Evolutionary conservation across 2,888 invertebrate species (phyloP).

Genomic region (Diaperis boleti): DNA sequence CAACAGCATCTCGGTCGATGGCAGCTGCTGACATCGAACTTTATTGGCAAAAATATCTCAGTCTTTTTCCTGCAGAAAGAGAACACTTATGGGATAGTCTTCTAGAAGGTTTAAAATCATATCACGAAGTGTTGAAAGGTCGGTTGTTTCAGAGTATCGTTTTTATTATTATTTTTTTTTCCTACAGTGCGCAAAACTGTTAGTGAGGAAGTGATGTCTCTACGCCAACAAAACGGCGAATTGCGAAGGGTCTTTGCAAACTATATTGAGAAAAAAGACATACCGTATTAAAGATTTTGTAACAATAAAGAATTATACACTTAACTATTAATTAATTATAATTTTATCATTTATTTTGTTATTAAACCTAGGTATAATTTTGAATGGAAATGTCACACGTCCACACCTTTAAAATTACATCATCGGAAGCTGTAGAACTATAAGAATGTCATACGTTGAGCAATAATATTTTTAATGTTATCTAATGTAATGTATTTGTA

Average conservation of each 20-base stretch:
- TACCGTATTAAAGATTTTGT: constrained; percentile 12
- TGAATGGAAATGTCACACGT: too few species aligned
- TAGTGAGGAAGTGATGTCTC: constrained; percentile 73
- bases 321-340: too few species aligned
- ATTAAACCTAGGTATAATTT: too few species aligned
- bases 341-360: too few species aligned
- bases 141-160: constrained; percentile 6
- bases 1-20: constrained; percentile 70
- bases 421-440: too few species aligned
- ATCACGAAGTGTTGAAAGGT: constrained; percentile 76
- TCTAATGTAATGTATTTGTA: too few species aligned
- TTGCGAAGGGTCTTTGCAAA: constrained; percentile 76
- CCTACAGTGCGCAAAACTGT: constrained; percentile 78
- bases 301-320: too few species aligned
- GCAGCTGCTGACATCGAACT: constrained; percentile 70
- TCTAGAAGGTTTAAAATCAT: constrained; percentile 73
- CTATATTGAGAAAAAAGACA: constrained; percentile 61
- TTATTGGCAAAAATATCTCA: constrained; percentile 78
- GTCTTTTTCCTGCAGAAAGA: constrained; percentile 72
- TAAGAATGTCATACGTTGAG: too few species aligned
- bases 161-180: constrained; percentile 41
- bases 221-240: constrained; percentile 78
- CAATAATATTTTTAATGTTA: too few species aligned
- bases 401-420: too few species aligned
- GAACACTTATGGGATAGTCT: constrained; percentile 80